Evolutionary conservation across 2,888 invertebrate species (phyloP), one percentile per base, ranked within the genome.

Genomic region (Amiota communis): DNA sequence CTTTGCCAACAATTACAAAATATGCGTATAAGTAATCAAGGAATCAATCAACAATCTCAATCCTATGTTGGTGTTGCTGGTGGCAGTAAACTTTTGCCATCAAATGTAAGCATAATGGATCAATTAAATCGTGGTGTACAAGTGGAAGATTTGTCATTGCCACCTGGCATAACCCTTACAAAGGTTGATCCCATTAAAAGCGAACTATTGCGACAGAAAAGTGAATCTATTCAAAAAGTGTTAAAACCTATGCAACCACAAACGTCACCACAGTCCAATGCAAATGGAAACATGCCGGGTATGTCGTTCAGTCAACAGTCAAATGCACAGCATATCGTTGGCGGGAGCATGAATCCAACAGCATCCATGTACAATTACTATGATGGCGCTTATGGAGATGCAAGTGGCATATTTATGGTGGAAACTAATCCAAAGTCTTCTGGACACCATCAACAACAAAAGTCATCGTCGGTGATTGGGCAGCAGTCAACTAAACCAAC

Each of bases 161-260:
- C 95, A 0, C 95, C 95, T 0, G 95, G 95, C n/a, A 95, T 95
- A 64, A 95, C 95, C 0, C 91, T 95, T 56, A 95, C 95, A 0
- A 92, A 94, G 74, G 94, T 95, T 0, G 93, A 93, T 76, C 92
- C 93, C 0, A 87, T 84, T 56, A 87, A 87, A 71, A 89, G 89
- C 70, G 90, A 90, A 69, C 86, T 85, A 63, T 63, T 90, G 53
- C 87, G 88, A 6, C 88, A 88, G 72, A 89, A 89, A 76, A 88
- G 88, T 11, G 89, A 89, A 76, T 89, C 89, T 51, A 90, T 90
- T 65, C 87, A 86, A 23, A 87, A 88, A 74, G 84, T 90, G 17
- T 84, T 88, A 4, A 87, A 87, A 74, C 88, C 87, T 1, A 71
- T 89, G 57, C 46, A 10, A 17, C 11, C 46, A n/a, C 20, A 65